Evolutionary conservation across 2,113 vertebrate genomes (phyloP).

Genomic region (Perognathus longimembris): DNA sequence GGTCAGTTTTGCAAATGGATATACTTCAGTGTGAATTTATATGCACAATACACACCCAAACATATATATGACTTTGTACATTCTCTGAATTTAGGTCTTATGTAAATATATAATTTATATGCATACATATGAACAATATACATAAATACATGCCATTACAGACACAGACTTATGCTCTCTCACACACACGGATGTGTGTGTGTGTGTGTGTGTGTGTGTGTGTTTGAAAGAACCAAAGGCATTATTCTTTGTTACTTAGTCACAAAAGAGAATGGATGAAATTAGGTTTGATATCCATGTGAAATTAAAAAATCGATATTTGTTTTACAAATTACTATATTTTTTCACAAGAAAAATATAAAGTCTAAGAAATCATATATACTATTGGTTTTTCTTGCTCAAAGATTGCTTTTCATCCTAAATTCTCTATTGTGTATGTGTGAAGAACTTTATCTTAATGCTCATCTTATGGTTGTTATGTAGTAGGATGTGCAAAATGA

Average conservation of each 20-base stretch:
- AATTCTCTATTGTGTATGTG: not conserved
- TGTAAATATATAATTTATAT: too few relatives aligned
- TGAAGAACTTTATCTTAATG: not conserved
- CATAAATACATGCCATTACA: too few relatives aligned
- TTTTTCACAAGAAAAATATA: not conserved
- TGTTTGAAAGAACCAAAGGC: not conserved
- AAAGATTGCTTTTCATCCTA: not conserved
- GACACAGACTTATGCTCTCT: too few relatives aligned
- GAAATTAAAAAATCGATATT: conserved; percentile 8
- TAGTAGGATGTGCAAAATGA: not conserved
- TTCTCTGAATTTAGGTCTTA: too few relatives aligned
- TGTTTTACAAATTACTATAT: not conserved
- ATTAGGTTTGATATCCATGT: not conserved
- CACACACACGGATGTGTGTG: too few relatives aligned
- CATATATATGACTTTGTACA: not conserved
- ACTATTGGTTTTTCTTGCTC: not conserved
- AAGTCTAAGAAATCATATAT: not conserved
- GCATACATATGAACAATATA: too few relatives aligned
- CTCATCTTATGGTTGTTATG: not conserved
- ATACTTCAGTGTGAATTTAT: too few relatives aligned
- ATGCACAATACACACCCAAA: too few relatives aligned
- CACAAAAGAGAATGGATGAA: conserved; percentile 8
- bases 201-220: too few relatives aligned
- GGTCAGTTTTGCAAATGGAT: not conserved
- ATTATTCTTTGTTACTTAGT: not conserved